These are phyloP conservation scores for Heliconius hortense DNA, from an alignment of 2,888 invertebrate species.

Conservation along the genomic window DNA sequence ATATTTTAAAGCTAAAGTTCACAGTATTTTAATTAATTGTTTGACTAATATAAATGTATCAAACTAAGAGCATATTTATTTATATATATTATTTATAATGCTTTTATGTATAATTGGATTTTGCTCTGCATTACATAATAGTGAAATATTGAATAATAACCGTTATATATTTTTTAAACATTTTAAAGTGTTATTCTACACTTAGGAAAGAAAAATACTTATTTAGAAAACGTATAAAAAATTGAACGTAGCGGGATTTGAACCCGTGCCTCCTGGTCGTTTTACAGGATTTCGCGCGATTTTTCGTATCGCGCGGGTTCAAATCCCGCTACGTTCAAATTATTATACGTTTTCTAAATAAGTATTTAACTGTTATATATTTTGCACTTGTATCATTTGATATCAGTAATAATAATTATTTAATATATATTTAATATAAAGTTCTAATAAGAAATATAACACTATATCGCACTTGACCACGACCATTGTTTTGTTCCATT, in stretches of 20 bases:
- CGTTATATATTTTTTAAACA: not conserved
- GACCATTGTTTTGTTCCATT: slow-evolving; percentile 53
- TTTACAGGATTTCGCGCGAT: too few relatives aligned
- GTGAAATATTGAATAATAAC: too few relatives aligned
- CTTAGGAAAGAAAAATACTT: too few relatives aligned
- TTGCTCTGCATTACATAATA: not conserved
- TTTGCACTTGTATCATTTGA: not conserved
- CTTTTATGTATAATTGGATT: not conserved
- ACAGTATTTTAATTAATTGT: not conserved
- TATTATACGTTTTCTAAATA: too few relatives aligned
- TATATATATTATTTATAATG: not conserved
- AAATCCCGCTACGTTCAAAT: too few relatives aligned
- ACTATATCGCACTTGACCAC: slow-evolving; percentile 27
- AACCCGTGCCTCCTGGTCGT: too few relatives aligned
- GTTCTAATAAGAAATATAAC: not conserved
- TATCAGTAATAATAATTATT: not conserved
- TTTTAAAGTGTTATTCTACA: too few relatives aligned
- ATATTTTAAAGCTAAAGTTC: not conserved
- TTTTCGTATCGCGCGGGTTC: too few relatives aligned
- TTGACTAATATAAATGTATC: not conserved
- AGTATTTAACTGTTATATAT: too few relatives aligned
- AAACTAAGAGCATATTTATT: not conserved
- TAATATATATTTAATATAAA: not conserved
- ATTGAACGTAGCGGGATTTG: too few relatives aligned
- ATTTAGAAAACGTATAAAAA: too few relatives aligned